Evolutionary conservation across 1,140 invertebrate genomes (phyloP).

Genomic region (Hyphantria cunea): DNA sequence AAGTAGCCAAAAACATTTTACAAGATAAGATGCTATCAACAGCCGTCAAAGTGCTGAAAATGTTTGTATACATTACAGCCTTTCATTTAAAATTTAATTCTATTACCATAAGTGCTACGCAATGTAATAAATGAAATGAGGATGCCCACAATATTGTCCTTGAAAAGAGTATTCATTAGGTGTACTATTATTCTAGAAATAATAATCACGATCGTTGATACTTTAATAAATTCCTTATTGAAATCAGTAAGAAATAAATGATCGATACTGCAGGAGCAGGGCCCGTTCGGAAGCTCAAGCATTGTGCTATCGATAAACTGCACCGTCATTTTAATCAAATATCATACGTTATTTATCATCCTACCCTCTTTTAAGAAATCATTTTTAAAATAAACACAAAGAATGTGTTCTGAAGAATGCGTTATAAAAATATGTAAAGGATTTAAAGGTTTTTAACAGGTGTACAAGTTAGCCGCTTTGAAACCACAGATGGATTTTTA

Average conservation of each 20-base stretch:
- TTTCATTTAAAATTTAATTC: no score
- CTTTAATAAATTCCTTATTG: conserved; percentile 4
- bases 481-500: not conserved
- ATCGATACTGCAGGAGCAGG: conserved; percentile 13
- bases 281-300: conserved; percentile 34
- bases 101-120: no score
- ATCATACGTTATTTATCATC: conserved; percentile 45
- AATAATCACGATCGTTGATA: conserved; percentile 16
- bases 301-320: conserved; percentile 35
- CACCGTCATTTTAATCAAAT: conserved; percentile 50
- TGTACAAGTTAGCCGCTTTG: conserved; percentile 40
- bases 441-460: conserved; percentile 57
- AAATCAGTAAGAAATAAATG: conserved; percentile 22
- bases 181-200: conserved; percentile 9
- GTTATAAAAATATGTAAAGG: conserved; percentile 65
- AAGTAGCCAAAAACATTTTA: not conserved
- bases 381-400: conserved; percentile 58
- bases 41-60: no score
- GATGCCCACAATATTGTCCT: not conserved
- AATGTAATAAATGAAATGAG: no score
- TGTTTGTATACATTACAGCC: no score
- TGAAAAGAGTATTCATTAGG: not conserved
- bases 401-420: conserved; percentile 55
- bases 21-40: no score
- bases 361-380: conserved; percentile 36